Evolutionary conservation across 2,797 vertebrate species (phyloP).

Genomic region (Xenops minutus): DNA sequence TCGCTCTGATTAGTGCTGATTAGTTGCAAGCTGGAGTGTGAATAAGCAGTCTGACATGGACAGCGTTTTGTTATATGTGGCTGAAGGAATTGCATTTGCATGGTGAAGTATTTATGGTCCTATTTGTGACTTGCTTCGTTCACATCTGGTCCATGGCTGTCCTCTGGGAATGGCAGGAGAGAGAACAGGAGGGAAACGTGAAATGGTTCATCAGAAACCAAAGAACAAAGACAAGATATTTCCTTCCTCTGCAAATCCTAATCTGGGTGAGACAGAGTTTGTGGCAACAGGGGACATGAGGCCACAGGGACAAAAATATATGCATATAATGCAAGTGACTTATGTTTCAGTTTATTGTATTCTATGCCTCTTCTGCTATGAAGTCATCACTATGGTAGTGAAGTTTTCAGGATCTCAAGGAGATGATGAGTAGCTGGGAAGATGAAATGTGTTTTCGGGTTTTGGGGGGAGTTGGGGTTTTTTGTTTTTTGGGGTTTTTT

Average conservation of each 20-base stretch:
- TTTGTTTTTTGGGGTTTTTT: too few relatives aligned
- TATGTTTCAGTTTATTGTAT: background rate
- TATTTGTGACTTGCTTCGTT: conserved; percentile 60
- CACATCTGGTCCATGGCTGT: conserved; percentile 58
- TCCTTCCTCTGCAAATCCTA: background rate
- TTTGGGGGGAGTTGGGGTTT: too few relatives aligned
- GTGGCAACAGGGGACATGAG: background rate
- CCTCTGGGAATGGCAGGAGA: conserved; percentile 23
- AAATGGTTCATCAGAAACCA: conserved; percentile 37
- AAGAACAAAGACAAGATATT: conserved; percentile 32
- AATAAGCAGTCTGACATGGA: conserved; percentile 40
- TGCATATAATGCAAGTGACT: background rate
- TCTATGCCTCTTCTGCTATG: background rate
- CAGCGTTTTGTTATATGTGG: background rate
- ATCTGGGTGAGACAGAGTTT: background rate
- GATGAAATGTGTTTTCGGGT: background rate
- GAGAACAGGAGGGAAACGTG: conserved; percentile 29
- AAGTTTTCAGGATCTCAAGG: background rate
- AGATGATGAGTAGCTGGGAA: background rate
- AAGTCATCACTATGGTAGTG: background rate
- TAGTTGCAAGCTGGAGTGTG: conserved; percentile 44
- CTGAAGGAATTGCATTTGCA: conserved; percentile 40
- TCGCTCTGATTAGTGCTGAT: conserved; percentile 22
- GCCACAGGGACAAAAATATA: background rate
- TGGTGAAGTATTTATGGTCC: conserved; percentile 66